Evolutionary conservation across 1,140 invertebrate genomes (phyloP).

Genomic region (Philotrypesis tridentata): DNA sequence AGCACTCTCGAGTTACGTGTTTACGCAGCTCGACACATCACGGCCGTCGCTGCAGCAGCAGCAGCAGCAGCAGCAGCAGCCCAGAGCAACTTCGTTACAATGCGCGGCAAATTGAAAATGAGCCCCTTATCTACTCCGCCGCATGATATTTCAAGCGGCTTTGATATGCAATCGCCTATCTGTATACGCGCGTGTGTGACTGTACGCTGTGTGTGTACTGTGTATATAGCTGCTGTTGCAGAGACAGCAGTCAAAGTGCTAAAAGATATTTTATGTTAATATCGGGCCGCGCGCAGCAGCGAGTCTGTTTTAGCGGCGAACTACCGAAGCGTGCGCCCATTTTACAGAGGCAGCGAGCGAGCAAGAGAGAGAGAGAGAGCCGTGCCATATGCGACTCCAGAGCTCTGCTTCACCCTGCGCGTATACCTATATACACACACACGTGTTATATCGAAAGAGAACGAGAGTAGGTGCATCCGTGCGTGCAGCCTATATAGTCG

Average conservation of each 20-base stretch:
- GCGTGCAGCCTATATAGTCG: background rate
- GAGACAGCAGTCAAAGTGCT: slow-evolving; percentile 1
- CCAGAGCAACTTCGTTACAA: background rate
- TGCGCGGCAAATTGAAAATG: slow-evolving; percentile 4
- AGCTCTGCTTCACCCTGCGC: too few species aligned
- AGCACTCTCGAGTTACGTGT: background rate
- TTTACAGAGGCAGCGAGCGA: background rate
- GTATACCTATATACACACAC: background rate
- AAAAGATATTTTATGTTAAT: slow-evolving; percentile 47
- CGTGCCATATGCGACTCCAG: slow-evolving; percentile 54
- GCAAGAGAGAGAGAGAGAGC: background rate
- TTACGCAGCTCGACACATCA: background rate
- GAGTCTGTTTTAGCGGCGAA: background rate
- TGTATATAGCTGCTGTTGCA: background rate
- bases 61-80: background rate
- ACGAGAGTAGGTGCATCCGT: slow-evolving; percentile 7
- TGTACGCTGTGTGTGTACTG: too few species aligned
- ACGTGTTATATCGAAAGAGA: background rate
- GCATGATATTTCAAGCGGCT: slow-evolving; percentile 21
- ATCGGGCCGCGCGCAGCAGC: background rate
- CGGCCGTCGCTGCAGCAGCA: background rate
- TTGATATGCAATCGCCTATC: slow-evolving; percentile 45
- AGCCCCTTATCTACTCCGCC: slow-evolving; percentile 23
- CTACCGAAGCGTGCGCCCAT: slow-evolving; percentile 24
- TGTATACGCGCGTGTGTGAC: too few species aligned